Percentiles rank a stretch among this genome's conserved stretches.
Evolutionary conservation across 2,113 vertebrate species (phyloP).

Genomic region (Phalacrocorax brasilianus): DNA sequence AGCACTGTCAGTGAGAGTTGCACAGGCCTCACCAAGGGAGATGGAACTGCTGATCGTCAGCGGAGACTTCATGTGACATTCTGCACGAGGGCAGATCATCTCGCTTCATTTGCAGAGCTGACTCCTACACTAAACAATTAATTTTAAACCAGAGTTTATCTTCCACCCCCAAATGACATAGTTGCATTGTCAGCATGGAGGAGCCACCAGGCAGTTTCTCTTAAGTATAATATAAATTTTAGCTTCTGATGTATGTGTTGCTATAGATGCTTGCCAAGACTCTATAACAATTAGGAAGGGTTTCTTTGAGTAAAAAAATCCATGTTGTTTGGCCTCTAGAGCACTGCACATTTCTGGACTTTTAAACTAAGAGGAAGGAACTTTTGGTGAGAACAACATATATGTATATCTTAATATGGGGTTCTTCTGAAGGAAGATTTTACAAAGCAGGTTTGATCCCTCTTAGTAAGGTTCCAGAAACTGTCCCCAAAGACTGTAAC

Average conservation of each 20-base stretch:
- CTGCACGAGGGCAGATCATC: not conserved
- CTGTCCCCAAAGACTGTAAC: not conserved
- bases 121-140: not conserved
- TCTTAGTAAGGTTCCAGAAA: not conserved
- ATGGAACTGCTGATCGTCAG: not conserved
- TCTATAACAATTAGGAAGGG: not conserved
- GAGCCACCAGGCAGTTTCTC: not conserved
- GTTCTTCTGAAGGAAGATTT: not conserved
- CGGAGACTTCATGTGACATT: not conserved
- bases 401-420: not conserved
- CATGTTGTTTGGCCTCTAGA: not conserved
- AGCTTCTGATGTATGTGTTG: not conserved
- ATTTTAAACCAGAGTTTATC: not conserved
- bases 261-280: not conserved
- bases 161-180: not conserved
- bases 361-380: not conserved
- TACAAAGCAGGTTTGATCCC: not conserved
- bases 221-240: not conserved
- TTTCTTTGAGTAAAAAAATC: constrained; percentile 1
- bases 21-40: not conserved
- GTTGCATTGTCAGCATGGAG: not conserved
- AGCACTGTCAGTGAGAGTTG: not conserved
- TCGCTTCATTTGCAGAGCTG: not conserved
- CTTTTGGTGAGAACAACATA: not conserved
- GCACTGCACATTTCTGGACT: not conserved